A percentile compares a stretch with the other conserved stretches of the same genome.
These are phyloP conservation scores for Lapara coniferarum DNA, from an alignment of 2,888 invertebrate genomes.

Conservation along the genomic window DNA sequence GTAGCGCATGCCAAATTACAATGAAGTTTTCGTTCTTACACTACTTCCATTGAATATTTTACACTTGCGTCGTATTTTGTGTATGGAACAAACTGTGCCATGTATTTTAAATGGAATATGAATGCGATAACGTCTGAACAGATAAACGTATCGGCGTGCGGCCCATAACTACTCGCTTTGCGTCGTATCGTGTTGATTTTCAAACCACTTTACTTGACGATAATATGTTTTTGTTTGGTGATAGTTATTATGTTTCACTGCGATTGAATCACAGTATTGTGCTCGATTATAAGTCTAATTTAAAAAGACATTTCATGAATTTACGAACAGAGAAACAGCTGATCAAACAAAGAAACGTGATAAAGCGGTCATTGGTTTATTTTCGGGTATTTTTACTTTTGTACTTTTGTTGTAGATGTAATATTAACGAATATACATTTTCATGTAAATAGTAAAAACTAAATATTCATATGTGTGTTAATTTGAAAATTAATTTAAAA, in stretches of 20 bases:
- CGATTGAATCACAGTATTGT: constrained; percentile 11
- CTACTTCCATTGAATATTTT: constrained; percentile 52
- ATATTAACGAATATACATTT: not conserved
- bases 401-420: not conserved
- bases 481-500: too few relatives aligned
- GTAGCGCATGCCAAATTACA: constrained; percentile 72
- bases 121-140: constrained; percentile 33
- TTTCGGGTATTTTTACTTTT: not conserved
- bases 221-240: constrained; percentile 53
- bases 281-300: not conserved
- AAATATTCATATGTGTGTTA: not conserved
- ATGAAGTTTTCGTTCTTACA: constrained; percentile 42
- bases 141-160: constrained; percentile 63
- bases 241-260: constrained; percentile 20
- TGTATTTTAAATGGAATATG: constrained; percentile 43
- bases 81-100: constrained; percentile 38
- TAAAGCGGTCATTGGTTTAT: not conserved
- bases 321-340: not conserved
- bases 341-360: not conserved
- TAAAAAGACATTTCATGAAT: not conserved
- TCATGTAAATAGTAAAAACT: too few relatives aligned
- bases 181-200: constrained; percentile 73
- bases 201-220: constrained; percentile 71
- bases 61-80: constrained; percentile 29
- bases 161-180: constrained; percentile 69